These are phyloP conservation scores for Calidris pygmaea DNA, from an alignment of 2,113 vertebrate genomes.

Conservation along the genomic window DNA sequence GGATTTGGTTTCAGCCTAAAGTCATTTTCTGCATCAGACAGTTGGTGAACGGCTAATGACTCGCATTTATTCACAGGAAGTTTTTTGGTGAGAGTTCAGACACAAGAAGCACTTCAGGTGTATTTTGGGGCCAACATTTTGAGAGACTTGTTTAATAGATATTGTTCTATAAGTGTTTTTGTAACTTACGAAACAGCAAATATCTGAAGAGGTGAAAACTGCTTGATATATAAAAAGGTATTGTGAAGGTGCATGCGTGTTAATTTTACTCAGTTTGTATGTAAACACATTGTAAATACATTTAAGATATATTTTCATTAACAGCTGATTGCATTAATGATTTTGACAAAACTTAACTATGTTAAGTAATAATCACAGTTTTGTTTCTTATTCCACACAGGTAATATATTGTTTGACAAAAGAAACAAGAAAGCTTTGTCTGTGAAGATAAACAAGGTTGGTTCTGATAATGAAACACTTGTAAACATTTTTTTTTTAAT, in stretches of 20 bases:
- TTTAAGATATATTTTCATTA: not conserved
- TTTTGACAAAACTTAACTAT: not conserved
- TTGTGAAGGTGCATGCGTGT: not conserved
- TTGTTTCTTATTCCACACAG: constrained; percentile 67
- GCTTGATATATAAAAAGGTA: not conserved
- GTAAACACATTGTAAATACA: not conserved
- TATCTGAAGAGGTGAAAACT: not conserved
- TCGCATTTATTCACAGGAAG: not conserved
- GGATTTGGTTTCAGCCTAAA: not conserved
- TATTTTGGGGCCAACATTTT: not conserved
- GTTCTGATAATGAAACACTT: constrained; percentile 43
- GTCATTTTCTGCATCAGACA: not conserved
- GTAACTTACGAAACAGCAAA: not conserved
- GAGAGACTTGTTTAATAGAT: not conserved
- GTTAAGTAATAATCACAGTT: not conserved
- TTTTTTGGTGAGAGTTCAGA: not conserved
- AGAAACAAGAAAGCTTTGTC: constrained; percentile 63
- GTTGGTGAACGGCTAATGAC: not conserved
- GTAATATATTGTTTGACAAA: constrained; percentile 70
- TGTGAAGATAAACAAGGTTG: constrained; percentile 83
- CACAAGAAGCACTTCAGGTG: not conserved
- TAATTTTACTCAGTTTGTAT: not conserved
- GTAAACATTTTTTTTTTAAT: not conserved
- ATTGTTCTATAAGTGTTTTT: not conserved
- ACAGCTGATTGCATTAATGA: not conserved